Evolutionary conservation across 2,888 invertebrate species (phyloP), one percentile per base, ranked within the genome.

Genomic region (Campoplex nolae): DNA sequence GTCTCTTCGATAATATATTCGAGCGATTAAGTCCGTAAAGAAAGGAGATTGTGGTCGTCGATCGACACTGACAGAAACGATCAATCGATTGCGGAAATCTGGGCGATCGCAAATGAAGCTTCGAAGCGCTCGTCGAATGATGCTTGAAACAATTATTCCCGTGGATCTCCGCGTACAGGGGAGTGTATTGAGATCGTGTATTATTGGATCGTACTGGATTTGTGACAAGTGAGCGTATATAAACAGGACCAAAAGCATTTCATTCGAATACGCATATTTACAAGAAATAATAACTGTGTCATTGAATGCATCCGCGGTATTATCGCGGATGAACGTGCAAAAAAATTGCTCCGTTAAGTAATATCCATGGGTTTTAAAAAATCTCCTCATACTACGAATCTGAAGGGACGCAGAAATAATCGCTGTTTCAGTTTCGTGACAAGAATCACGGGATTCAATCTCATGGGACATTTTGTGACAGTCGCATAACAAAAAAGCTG

Each of bases 11-110:
- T 76, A 83, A 86, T 83, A 56, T 79, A 86, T 86, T 80, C 79
- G 51, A 70, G 71, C 86, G 83, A 86, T 86, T 83, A 79, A 83
- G 79, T 75, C 75, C 62, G 56, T 75, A 86, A 23, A 86, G 75
- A 79, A 80, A 86, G 76, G 75, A 65, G 62, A 86, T 80, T 76
- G 70, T 83, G 45, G 67, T 54, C 70, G 62, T 38, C 70, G 54
- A 79, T 65, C 79, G 79, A 65, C 65, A 51, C 48, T 62, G 32
- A 73, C 73, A 65, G 28, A 54, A 76, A 79, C 76, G 86, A 86
- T 83, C 79, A 51, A 86, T 82, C 78, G 67, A 74, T 78, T 51
- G 82, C 23, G 23, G 23, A 23, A 65, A 71, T 70, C 45, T 70
- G 23, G n/a, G 28, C 74, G 58, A 74, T 73, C 74, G 58, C 48